Evolutionary conservation across 2,113 vertebrate genomes (phyloP).

Genomic region (Rhabdomys dilectus): DNA sequence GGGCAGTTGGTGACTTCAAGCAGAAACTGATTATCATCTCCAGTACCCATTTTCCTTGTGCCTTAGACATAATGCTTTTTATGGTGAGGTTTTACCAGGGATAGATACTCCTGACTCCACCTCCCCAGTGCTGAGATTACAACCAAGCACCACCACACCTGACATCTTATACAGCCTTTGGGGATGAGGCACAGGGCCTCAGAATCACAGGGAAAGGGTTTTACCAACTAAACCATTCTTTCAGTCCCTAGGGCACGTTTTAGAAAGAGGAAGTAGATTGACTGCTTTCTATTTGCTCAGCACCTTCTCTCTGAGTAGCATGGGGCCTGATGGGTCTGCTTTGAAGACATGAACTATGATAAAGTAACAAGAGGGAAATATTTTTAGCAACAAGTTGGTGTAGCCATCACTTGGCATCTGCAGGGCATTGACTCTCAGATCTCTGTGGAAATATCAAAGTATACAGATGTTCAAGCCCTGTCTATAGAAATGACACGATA

Average conservation of each 20-base stretch:
- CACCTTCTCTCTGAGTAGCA: neutral
- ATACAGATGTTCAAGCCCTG: neutral
- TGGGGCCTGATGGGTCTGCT: neutral
- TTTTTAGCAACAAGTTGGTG: neutral
- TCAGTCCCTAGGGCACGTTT: neutral
- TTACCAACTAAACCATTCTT: neutral
- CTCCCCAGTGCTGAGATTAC: neutral
- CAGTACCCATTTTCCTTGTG: neutral
- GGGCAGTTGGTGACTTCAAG: neutral
- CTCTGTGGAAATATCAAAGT: neutral
- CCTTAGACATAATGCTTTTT: conserved; percentile 20
- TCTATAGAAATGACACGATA: neutral
- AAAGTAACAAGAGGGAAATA: accelerated
- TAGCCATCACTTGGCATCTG: neutral
- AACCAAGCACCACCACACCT: neutral
- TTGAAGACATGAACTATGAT: neutral
- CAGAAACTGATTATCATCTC: neutral
- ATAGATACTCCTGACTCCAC: neutral
- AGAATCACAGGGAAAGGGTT: neutral
- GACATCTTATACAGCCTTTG: neutral
- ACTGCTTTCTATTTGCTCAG: neutral
- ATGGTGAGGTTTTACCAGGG: neutral
- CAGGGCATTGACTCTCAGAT: neutral
- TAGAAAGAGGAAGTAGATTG: neutral
- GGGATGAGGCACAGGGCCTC: too few relatives aligned